These are phyloP conservation scores for Galago senegalensis DNA, from an alignment of 2,797 vertebrate species.

Conservation along the genomic window DNA sequence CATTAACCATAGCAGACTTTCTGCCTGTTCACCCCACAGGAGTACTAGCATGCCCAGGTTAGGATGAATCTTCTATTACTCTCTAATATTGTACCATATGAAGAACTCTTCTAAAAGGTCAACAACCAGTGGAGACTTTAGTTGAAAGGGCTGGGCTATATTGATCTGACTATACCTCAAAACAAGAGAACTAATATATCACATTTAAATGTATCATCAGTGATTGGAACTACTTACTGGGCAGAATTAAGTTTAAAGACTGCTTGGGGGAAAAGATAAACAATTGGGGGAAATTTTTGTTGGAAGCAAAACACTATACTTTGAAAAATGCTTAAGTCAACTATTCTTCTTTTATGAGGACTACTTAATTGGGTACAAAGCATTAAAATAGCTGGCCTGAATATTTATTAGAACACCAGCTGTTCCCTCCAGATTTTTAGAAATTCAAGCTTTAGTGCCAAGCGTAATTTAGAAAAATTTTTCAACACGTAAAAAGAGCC, in stretches of 20 bases:
- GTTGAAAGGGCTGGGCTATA: neutral
- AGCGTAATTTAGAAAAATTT: constrained; percentile 65
- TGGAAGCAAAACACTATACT: constrained; percentile 78
- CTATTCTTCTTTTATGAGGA: constrained; percentile 79
- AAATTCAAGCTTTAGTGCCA: constrained; percentile 72
- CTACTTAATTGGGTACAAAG: constrained; percentile 82
- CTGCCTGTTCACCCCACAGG: neutral
- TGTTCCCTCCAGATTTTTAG: constrained; percentile 81
- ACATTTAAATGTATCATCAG: neutral
- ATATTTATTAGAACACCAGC: constrained; percentile 80
- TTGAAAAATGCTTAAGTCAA: constrained; percentile 77
- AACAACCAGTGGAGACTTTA: neutral
- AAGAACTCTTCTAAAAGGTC: constrained; percentile 13
- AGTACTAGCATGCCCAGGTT: neutral
- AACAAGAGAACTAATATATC: neutral
- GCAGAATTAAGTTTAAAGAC: constrained; percentile 72
- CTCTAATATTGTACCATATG: neutral
- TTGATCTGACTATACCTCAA: neutral
- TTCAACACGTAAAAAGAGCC: constrained; percentile 63
- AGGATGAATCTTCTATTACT: neutral
- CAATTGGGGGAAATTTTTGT: constrained; percentile 72
- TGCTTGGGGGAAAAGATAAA: constrained; percentile 70
- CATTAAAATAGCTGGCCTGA: constrained; percentile 75
- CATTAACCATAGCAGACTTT: neutral
- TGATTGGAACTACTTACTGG: constrained; percentile 60